A percentile compares a stretch with the other conserved stretches of the same genome.
Conservation (phyloP, 2,113 vertebrate genomes). For the Cyphomyrus plagiostoma region DNA sequence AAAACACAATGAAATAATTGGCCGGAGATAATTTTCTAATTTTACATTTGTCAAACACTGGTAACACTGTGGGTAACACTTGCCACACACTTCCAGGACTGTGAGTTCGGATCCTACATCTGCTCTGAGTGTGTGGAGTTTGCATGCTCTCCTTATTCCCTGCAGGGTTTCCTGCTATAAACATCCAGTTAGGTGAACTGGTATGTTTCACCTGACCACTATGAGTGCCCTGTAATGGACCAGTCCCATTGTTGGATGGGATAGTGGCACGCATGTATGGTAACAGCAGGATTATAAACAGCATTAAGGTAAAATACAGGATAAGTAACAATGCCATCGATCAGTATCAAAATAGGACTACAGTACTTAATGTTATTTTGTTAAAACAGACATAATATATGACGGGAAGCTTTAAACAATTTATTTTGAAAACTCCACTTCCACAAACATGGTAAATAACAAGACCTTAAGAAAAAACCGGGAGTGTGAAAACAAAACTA, state of each 20-base stretch:
- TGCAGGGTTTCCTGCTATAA: background rate
- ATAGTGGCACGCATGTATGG: background rate
- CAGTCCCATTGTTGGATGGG: background rate
- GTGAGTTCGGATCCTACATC: background rate
- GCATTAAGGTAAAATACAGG: background rate
- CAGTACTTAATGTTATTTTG: background rate
- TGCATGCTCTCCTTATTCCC: background rate
- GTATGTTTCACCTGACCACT: background rate
- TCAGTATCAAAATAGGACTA: background rate
- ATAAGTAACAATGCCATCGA: background rate
- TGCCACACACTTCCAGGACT: background rate
- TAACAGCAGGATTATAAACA: background rate
- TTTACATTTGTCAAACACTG: background rate
- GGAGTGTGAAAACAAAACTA: background rate
- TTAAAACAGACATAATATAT: background rate
- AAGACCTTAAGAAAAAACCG: no score
- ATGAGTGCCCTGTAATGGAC: background rate
- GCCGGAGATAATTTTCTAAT: background rate
- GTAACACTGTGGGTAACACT: background rate
- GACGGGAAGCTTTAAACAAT: background rate
- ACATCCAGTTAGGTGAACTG: background rate
- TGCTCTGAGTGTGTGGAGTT: background rate
- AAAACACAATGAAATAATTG: background rate
- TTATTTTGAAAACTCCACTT: background rate
- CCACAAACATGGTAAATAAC: slow-evolving; percentile 2